Evolutionary conservation across 1,140 invertebrate species (phyloP), one percentile per base, ranked within the genome.

Genomic region (Phenacoccus solenopsis): DNA sequence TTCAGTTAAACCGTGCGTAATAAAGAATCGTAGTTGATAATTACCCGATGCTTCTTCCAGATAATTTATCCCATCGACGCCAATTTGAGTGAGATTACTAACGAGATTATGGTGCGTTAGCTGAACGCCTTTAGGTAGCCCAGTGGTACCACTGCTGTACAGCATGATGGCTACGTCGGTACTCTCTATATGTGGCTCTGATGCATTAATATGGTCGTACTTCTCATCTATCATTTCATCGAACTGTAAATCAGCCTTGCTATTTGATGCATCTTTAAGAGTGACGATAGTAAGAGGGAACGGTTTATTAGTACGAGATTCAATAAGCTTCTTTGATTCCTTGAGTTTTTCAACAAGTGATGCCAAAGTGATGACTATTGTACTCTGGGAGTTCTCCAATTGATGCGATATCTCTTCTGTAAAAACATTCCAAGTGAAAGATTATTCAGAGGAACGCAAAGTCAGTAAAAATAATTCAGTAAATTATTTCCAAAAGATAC

Each of bases 61-160:
- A 21, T 68, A 61, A 16, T 22, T 64, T 10, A 72, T 30, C 0
- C 57, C 67, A 16, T 38, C 61, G 28, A 32, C 16, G 10, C n/a
- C 21, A 0, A 57, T 21, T 25, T 72, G 72, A 7, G 4, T 0
- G 9, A 72, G 10, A 27, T 72, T 72, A 16, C 16, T 28, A n/a
- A 69, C 16, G 2, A 87, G 76, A 77, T 87, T 88, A 35, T 77
- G 77, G 77, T 94, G 90, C 1, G 91, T 91, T 0, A 94, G 78
- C 78, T 88, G 84, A 0, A 94, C 93, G 35, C 91, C 92, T 80
- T 96, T 96, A 0, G 93, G 91, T 38, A 89, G 78, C n/a, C 90
- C 88, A 68, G 89, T 90, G 1, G 88, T 89, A 2, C 89, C 89
- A 74, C 87, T 89, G 1, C 87, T 83, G 70, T 78, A 81, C 1